Conservation (phyloP, 2,888 invertebrate species). For the Falcaria lacertinaria region DNA sequence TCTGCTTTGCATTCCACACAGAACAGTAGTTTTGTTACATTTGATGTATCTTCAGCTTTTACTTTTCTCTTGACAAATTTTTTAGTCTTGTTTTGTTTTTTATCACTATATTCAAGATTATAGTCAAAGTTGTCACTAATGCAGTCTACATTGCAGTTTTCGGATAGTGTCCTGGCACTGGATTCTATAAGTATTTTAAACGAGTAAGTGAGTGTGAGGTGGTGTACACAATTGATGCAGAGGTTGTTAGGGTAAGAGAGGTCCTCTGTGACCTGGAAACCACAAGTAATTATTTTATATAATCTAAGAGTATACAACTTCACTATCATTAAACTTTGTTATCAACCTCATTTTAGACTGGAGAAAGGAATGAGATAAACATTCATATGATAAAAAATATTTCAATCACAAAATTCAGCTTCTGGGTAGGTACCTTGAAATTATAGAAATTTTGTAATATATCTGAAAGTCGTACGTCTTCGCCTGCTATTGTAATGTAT, state of each 20-base stretch:
- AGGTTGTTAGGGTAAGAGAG: slow-evolving; percentile 50
- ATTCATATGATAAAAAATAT: no score
- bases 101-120: slow-evolving; percentile 45
- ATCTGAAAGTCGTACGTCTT: slow-evolving; percentile 51
- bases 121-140: slow-evolving; percentile 46
- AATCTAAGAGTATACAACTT: no score
- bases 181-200: slow-evolving; percentile 66
- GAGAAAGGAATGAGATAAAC: background rate
- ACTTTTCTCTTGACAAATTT: slow-evolving; percentile 25
- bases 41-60: slow-evolving; percentile 21
- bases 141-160: slow-evolving; percentile 31
- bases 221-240: slow-evolving; percentile 67
- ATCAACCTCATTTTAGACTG: no score
- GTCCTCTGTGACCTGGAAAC: slow-evolving; percentile 37
- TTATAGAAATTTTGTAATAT: slow-evolving; percentile 62
- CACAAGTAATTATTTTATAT: background rate
- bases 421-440: slow-evolving; percentile 47
- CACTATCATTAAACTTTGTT: no score
- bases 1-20: slow-evolving; percentile 68
- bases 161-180: slow-evolving; percentile 48
- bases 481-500: slow-evolving; percentile 48
- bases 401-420: no score
- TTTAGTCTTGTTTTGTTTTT: slow-evolving; percentile 27
- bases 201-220: slow-evolving; percentile 67
- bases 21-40: slow-evolving; percentile 38